A percentile compares a stretch with the other conserved stretches of the same genome.
phyloP scores from a whole-genome alignment of 2,888 invertebrate genomes.

The Eristalis arbustorum region DNA sequence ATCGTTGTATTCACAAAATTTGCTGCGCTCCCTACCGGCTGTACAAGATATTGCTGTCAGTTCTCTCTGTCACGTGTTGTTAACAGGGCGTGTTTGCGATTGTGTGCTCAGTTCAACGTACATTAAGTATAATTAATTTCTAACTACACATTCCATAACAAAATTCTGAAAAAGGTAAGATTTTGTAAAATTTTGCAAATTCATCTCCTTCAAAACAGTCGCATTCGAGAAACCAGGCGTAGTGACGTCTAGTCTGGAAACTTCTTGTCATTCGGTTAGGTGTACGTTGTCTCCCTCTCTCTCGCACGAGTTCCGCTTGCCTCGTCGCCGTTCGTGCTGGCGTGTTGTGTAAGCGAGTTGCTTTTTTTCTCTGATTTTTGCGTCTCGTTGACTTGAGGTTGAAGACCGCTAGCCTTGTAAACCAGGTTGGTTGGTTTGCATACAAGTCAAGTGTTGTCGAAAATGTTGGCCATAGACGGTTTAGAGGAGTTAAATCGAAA shows the following conservation, averaged over 20 bases:
- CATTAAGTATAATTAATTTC: neutral
- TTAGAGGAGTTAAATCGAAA: neutral
- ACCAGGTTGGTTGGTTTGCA: neutral
- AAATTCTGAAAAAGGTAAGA: neutral
- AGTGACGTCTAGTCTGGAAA: neutral
- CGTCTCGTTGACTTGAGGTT: neutral
- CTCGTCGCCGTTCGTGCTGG: neutral
- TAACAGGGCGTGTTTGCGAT: constrained; percentile 44
- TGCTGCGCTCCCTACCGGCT: constrained; percentile 45
- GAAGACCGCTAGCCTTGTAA: constrained; percentile 7
- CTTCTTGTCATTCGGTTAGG: neutral
- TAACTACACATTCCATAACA: neutral
- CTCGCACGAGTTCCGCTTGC: neutral
- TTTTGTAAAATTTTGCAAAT: neutral
- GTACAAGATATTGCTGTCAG: constrained; percentile 41
- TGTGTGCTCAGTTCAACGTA: constrained; percentile 1
- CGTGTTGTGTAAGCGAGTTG: constrained; percentile 2
- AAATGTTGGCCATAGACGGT: neutral
- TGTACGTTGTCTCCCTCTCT: neutral
- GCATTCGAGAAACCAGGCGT: neutral
- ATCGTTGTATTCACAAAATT: constrained; percentile 17
- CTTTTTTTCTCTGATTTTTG: neutral
- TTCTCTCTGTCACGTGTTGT: constrained; percentile 48
- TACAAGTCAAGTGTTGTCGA: neutral
- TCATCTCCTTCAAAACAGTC: neutral